Evolutionary conservation across 1,140 invertebrate species (phyloP).

Genomic region (Drosophila busckii): DNA sequence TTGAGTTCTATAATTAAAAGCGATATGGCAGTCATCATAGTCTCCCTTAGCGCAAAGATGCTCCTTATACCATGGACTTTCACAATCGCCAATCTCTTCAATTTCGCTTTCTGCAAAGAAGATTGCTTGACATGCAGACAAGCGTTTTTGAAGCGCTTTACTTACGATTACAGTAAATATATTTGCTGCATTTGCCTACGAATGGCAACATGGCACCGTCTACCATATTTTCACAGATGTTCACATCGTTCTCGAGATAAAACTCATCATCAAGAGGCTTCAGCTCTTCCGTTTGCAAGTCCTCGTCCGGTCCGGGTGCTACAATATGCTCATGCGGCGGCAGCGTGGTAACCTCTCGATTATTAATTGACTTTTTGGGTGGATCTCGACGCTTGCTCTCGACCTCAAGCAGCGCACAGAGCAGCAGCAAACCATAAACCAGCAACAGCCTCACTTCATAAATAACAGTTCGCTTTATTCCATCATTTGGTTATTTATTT

Average conservation of each 20-base stretch:
- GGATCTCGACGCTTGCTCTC: neutral
- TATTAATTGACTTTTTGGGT: neutral
- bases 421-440: constrained; percentile 12
- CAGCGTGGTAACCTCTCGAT: neutral
- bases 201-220: constrained; percentile 30
- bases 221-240: constrained; percentile 41
- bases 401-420: constrained; percentile 5
- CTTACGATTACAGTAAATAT: constrained; percentile 31
- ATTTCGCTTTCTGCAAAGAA: neutral
- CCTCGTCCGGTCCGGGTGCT: constrained; percentile 27
- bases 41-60: too few species aligned
- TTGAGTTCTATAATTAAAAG: constrained; percentile 35
- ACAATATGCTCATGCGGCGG: constrained; percentile 11
- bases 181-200: constrained; percentile 31
- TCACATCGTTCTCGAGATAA: constrained; percentile 1
- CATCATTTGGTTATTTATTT: too few species aligned
- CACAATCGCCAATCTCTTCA: neutral
- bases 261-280: neutral
- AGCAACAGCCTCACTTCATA: constrained; percentile 43
- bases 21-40: too few species aligned
- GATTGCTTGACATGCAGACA: neutral
- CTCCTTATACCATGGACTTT: too few species aligned
- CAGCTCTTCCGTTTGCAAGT: neutral
- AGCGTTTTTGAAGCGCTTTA: neutral
- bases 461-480: neutral